A percentile compares a stretch with the other conserved stretches of the same genome.
These are phyloP conservation scores for Monarcha castaneiventris DNA, from an alignment of 2,113 vertebrate genomes.

Conservation along the genomic window DNA sequence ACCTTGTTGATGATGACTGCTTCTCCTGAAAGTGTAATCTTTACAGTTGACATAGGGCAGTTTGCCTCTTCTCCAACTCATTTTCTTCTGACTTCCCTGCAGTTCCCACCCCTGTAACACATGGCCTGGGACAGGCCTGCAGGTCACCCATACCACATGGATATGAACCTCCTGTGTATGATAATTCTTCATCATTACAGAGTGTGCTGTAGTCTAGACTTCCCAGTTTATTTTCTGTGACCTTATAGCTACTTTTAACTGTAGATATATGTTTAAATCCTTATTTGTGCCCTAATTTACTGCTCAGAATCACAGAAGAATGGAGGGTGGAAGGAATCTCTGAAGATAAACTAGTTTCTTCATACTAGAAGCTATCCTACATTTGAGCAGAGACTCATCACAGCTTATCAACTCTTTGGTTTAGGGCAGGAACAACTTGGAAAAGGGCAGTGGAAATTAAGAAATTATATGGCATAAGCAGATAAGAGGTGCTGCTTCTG, in stretches of 20 bases:
- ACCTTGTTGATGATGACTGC: background rate
- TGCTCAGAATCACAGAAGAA: background rate
- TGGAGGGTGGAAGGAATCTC: background rate
- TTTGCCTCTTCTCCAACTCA: background rate
- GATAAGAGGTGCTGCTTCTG: background rate
- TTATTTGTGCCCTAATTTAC: background rate
- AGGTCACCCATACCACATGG: no score
- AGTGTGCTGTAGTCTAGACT: background rate
- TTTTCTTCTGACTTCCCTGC: background rate
- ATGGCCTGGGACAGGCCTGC: background rate
- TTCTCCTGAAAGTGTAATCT: background rate
- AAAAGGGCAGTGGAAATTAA: background rate
- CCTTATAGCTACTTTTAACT: background rate
- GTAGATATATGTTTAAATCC: background rate
- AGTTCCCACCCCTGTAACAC: background rate
- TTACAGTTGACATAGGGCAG: background rate
- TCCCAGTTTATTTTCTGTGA: background rate
- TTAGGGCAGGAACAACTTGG: background rate
- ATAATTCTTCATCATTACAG: background rate
- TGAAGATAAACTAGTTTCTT: background rate
- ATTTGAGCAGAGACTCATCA: background rate
- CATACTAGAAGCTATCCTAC: background rate
- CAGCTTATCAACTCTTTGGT: background rate
- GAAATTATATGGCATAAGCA: background rate
- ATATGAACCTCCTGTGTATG: accelerated